Conservation (phyloP, 2,113 vertebrate species). For the Aix galericulata region DNA sequence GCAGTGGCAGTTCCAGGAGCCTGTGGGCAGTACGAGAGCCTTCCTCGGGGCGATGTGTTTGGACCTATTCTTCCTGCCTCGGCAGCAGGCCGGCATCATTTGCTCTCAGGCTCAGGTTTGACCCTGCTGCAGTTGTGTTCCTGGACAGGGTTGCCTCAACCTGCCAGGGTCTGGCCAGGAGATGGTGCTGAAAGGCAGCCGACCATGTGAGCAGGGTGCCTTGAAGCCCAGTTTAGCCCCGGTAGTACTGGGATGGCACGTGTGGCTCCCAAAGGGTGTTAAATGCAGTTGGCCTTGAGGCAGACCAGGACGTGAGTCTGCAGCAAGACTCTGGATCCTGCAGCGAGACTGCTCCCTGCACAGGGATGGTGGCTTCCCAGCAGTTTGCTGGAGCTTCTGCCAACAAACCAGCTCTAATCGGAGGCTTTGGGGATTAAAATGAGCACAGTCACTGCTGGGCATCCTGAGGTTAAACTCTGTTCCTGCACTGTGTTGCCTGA, state of each 20-base stretch:
- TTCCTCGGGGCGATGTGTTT: not conserved
- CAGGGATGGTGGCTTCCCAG: not conserved
- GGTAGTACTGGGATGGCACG: not conserved
- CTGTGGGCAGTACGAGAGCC: not conserved
- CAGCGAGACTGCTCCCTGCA: not conserved
- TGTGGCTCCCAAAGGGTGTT: rapidly evolving
- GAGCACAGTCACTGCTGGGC: not conserved
- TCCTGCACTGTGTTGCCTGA: not conserved
- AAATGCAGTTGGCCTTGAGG: not conserved
- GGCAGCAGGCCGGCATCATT: not conserved
- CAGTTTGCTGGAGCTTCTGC: not conserved
- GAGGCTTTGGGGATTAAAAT: not conserved
- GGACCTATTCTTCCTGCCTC: not conserved
- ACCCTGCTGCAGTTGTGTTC: rapidly evolving
- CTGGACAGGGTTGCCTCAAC: not conserved
- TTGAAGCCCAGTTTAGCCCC: not conserved
- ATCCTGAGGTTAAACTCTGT: not conserved
- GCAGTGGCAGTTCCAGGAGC: not conserved
- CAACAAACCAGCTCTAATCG: not conserved
- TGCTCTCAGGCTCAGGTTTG: not conserved
- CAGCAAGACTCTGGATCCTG: not conserved
- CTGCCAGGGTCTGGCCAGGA: conserved; percentile 16
- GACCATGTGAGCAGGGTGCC: not conserved
- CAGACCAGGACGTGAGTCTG: not conserved
- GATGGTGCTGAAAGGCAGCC: conserved; percentile 58